Conservation (phyloP, 2,888 invertebrate species). For the Pimpla rufipes region DNA sequence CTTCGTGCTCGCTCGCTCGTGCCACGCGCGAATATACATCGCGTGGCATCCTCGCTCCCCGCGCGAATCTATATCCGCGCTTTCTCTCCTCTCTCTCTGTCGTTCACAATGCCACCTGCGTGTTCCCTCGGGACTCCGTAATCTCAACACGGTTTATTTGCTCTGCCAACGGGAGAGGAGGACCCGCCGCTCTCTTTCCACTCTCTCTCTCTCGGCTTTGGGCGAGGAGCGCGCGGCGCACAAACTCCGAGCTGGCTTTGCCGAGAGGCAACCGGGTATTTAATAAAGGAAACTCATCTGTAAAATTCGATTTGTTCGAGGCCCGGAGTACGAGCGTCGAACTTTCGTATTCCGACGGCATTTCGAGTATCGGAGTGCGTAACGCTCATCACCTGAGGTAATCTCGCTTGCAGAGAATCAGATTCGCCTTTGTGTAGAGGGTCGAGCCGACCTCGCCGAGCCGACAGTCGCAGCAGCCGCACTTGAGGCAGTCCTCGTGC, state of each 20-base stretch:
- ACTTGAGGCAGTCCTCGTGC: conserved; percentile 98
- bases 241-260: conserved; percentile 39
- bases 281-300: conserved; percentile 84
- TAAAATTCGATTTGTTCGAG: conserved; percentile 83
- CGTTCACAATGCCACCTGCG: conserved; percentile 79
- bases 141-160: conserved; percentile 85
- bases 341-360: conserved; percentile 23
- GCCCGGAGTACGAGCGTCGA: no score
- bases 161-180: conserved; percentile 66
- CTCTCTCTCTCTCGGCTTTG: no score
- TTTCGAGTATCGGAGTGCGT: conserved; percentile 18
- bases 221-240: no score
- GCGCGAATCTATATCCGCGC: conserved; percentile 60
- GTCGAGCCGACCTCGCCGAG: conserved; percentile 97
- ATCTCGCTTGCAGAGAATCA: conserved; percentile 96
- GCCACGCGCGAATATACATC: conserved; percentile 32
- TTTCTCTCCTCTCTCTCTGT: no score
- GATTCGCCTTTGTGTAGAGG: conserved; percentile 95
- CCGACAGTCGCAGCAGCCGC: conserved; percentile 96
- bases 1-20: conserved; percentile 74
- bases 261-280: conserved; percentile 76
- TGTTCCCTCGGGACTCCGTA: conserved; percentile 83
- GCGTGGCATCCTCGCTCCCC: conserved; percentile 66
- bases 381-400: conserved; percentile 91
- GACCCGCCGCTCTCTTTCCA: conserved; percentile 33